Base-by-base conservation (phyloP, 2,797 vertebrate genomes). In the Sebastiscus tertius region DNA sequence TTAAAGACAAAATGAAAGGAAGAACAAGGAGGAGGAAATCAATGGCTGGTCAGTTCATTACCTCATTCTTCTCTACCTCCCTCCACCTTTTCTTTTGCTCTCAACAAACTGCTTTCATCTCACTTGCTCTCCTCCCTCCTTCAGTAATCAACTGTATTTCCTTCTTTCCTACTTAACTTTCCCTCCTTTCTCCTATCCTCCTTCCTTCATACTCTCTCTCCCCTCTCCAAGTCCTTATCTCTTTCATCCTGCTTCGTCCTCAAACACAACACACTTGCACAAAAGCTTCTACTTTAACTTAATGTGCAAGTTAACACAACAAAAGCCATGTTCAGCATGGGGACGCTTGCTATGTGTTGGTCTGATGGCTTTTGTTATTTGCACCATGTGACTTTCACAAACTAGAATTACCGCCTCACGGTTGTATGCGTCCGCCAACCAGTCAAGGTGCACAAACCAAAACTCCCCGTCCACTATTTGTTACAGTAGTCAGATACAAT, bases 21-120 rank as follows among this genome's bases (percentile, higher is more conserved):
- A 55, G 46, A 24, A 69, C 7, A 39, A n/a, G 46, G n/a, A 20
- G 9, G 27, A 78, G 39, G 42, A 68, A 81, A 85, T 74, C 63
- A 70, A 13, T 63, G 9, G 0, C 29, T 33, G 56, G 61, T 79
- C 59, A 62, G 22, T 54, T 82, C 52, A 60, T 74, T 65, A 64
- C 75, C 67, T 84, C 68, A 56, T 63, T 42, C 4, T 62, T 79
- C 26, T 56, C 46, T n/a, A 26, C 33, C 10, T 49, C 36, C 49
- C 12, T 49, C 16, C 1, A 67, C 24, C 54, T 59, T 18, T 72
- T 20, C 27, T 62, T 56, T 62, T 36, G 24, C 60, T 72, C 31
- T 56, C 46, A 73, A 49, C 5, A 55, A 49, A 62, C 55, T 52
- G 8, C 31, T 61, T 62, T 68, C 3, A 4, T 29, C 33, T 11